These are phyloP conservation scores for Temnopleurus reevesii DNA, from an alignment of 53 echinoderm and acorn worm genomes.

Conservation along the genomic window DNA sequence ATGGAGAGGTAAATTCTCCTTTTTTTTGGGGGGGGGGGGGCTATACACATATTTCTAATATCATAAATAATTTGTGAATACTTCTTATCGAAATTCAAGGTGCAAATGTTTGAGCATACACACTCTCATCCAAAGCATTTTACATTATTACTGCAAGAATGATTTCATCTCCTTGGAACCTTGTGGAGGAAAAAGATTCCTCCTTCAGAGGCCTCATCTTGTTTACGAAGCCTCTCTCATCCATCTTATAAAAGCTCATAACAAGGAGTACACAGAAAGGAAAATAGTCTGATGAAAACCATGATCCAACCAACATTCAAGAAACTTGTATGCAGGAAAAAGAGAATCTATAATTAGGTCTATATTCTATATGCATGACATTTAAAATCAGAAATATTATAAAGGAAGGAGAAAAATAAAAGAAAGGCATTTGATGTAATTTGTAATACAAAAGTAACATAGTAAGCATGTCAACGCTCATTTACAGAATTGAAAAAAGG, in stretches of 20 bases:
- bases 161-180: not conserved
- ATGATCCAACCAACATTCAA: no score
- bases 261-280: not conserved
- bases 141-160: not conserved
- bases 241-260: not conserved
- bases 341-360: no score
- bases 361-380: no score
- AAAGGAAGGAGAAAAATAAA: no score
- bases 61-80: not conserved
- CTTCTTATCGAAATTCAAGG: not conserved
- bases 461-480: no score
- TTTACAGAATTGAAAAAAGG: no score
- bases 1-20: not conserved
- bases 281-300: not conserved
- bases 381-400: no score
- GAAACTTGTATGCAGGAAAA: no score
- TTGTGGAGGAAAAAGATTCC: not conserved
- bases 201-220: constrained; percentile 1
- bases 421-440: no score
- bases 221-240: not conserved
- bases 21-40: not conserved
- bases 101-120: not conserved
- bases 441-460: no score
- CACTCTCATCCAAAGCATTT: not conserved
- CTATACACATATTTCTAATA: no score